Percentiles rank a stretch among this genome's conserved stretches.
These are phyloP conservation scores for Procambarus virginalis DNA, from an alignment of 1,140 invertebrate species.

Conservation along the genomic window DNA sequence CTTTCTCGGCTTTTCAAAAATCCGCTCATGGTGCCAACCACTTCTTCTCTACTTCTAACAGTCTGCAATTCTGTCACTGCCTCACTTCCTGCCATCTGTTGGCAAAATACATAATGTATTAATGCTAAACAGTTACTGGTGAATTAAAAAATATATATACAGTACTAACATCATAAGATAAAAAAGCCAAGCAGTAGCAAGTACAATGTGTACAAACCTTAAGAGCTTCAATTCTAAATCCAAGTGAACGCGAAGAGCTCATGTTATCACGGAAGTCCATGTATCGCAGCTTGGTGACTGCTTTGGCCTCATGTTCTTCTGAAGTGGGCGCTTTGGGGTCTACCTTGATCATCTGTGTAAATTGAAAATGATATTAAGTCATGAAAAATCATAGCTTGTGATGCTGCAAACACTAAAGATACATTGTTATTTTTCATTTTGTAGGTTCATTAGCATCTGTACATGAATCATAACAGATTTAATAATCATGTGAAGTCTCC, in stretches of 20 bases:
- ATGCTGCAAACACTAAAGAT: no score
- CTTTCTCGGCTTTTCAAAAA: conserved; percentile 84
- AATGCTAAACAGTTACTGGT: neutral
- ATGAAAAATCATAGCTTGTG: neutral
- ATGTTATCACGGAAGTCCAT: conserved; percentile 96
- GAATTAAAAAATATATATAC: neutral
- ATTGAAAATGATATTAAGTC: conserved; percentile 72
- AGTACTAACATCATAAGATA: no score
- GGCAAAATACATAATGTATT: neutral
- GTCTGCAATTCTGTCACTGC: conserved; percentile 78
- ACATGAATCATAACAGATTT: no score
- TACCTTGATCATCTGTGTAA: conserved; percentile 89
- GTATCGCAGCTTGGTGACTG: conserved; percentile 94
- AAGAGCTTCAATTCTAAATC: conserved; percentile 97
- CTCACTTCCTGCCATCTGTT: conserved; percentile 73
- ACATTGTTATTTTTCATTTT: no score
- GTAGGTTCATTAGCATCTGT: no score
- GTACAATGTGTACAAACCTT: conserved; percentile 78
- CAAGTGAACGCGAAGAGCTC: conserved; percentile 92
- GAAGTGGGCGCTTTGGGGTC: conserved; percentile 89
- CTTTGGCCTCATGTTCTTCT: conserved; percentile 84
- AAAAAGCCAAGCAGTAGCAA: neutral
- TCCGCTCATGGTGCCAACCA: conserved; percentile 84
- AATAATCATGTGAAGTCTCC: neutral
- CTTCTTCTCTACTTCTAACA: conserved; percentile 84